Base-by-base conservation (phyloP, 2,888 invertebrate genomes). In the Halocaridina rubra region DNA sequence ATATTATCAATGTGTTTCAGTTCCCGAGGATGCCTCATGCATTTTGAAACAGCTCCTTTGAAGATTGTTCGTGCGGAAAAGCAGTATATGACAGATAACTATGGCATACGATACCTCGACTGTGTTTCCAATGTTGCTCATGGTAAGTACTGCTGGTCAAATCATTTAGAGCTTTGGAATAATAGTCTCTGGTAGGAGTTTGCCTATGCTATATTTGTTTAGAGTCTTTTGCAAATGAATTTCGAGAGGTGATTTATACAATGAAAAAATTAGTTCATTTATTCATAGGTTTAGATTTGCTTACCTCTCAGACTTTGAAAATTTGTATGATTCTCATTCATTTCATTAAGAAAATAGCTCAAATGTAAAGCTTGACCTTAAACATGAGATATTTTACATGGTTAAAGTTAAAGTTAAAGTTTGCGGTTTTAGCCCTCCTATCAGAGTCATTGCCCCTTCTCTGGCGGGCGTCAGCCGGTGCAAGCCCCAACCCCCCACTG, bases 1-100 rank as follows among this genome's bases (percentile, higher is more conserved):
- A 59, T 59, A 13, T 8, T 22, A 59, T 59, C 24, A 59, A 59
- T 13, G 4, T 24, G 24, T 59, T 24, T 13, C 59, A 19, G 8
- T 59, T 3, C 22, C 59, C 59, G 59, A 3, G 19, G 59, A 24
- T 24, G 59, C 10, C 59, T 39, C 46, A 77, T 78, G 19, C 84
- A 84, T 39, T 78, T n/a, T 61, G 71, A 19, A 24, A 59, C 78
- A 24, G 71, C 78, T 27, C 84, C 84, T 22, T 78, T 84, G 19
- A 84, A 84, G 72, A 84, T 84, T 78, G 78, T 84, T 27, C 77
- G 84, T 27, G 84, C 84, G 5, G 71, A 84, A 64, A 84, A 84
- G 74, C 84, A 84, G 78, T 84, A 78, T 39, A 84, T 84, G 84
- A 78, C 71, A 39, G 84, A 84, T 74, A 79, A 39, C 71, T 27